Evolutionary conservation across 2,888 invertebrate species (phyloP).

Genomic region (Mythimna lalbum): DNA sequence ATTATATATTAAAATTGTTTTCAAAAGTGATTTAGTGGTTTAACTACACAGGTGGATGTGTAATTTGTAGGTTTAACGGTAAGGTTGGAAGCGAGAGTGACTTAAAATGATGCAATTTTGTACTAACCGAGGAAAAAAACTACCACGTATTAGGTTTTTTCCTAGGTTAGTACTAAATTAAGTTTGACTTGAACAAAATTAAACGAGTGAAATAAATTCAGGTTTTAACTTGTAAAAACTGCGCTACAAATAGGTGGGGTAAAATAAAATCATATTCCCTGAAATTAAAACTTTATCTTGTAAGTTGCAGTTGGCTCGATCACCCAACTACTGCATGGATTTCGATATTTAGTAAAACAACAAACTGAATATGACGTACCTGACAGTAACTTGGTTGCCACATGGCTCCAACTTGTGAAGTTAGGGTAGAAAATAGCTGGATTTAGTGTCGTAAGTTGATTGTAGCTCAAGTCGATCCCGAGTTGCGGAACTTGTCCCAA

Average conservation of each 20-base stretch:
- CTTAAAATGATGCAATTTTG: constrained; percentile 7
- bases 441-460: constrained; percentile 94
- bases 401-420: constrained; percentile 96
- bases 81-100: constrained; percentile 11
- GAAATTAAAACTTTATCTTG: constrained; percentile 56
- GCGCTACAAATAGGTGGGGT: constrained; percentile 37
- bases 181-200: constrained; percentile 44
- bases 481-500: constrained; percentile 95
- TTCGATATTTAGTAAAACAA: constrained; percentile 31
- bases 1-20: constrained; percentile 62
- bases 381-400: constrained; percentile 96
- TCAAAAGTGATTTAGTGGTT: constrained; percentile 44
- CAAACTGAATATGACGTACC: constrained; percentile 86
- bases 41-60: constrained; percentile 40
- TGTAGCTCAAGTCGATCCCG: constrained; percentile 95
- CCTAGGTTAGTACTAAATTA: constrained; percentile 27
- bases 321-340: constrained; percentile 21
- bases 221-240: constrained; percentile 47
- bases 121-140: too few relatives aligned
- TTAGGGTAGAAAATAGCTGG: constrained; percentile 97
- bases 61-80: constrained; percentile 6
- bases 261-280: constrained; percentile 52
- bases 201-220: constrained; percentile 47
- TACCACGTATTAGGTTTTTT: constrained; percentile 22
- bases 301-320: constrained; percentile 32